Base-by-base conservation (phyloP, 2,797 vertebrate genomes). In the Bradypus variegatus region DNA sequence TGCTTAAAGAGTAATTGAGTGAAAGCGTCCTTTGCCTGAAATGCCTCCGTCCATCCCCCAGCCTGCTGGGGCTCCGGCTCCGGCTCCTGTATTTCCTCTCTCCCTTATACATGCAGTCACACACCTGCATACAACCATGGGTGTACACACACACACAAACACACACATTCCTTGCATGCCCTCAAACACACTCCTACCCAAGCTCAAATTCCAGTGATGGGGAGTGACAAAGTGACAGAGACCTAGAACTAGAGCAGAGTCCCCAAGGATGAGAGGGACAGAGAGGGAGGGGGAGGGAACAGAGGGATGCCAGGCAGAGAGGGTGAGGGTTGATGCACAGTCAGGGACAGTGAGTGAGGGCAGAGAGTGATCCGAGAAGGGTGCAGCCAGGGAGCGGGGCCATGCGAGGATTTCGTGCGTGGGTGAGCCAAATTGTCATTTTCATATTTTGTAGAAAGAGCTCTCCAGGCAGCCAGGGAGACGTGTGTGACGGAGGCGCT, bases 1-100 rank as follows among this genome's bases (percentile, higher is more conserved):
- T 25, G 95, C 88, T 96, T 91, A 95, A 94, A 94, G 90, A 93
- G 96, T 94, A 96, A 97, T 89, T 96, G 95, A 97, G 95, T 80
- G 86, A 96, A 96, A 97, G 95, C 95, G 95, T 96, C 95, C 94
- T 91, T 95, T 89, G 91, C 96, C 95, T 96, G 91, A 96, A 96
- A 96, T 94, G 94, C 93, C 94, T 93, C 95, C 95, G 96, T 96
- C 94, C 96, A 94, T 70, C 92, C 95, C 82, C 84, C 86, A 33
- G 88, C 60, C 69, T 85, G 38, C 86, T 77, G 45, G 48, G 60
- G 77, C 31, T 2, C 85, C 94, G 90, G 88, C 41, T 55, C 80
- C 4, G 36, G 16, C 36, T 45, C 53, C 86, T 23, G 5, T 19
- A 16, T 13, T 45, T 45, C 53, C 33, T 10, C 19, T 3, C 19